Evolutionary conservation across 2,113 vertebrate species (phyloP), one percentile per base, ranked within the genome.

Genomic region (Scophthalmus maximus): DNA sequence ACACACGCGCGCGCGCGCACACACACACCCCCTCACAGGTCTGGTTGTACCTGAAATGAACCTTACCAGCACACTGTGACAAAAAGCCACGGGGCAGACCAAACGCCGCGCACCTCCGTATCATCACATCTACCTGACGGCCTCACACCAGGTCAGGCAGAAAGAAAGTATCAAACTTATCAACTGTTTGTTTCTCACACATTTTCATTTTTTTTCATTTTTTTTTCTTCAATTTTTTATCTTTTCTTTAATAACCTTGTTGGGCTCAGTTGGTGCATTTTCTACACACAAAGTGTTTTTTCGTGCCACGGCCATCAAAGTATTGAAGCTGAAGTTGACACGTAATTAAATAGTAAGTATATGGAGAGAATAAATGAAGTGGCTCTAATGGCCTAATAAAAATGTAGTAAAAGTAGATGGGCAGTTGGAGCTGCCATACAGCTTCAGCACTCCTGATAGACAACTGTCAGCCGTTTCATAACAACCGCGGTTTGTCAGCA

Each of bases 351-450:
- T 67, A 51, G 77, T 76, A 59, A 80, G 62, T 73, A 59, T 80
- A 59, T 62, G 78, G 76, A 74, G 73, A 76, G 78, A 63, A 76
- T 75, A 79, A 75, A 83, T 78, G 78, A 81, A 73, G 79, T 76
- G 76, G 51, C 60, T 79, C 80, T 82, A 82, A 89, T 68, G 68
- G 81, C 56, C 67, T 78, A 85, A 89, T 83, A 86, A 85, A 86
- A n/a, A 87, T 79, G 70, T 70, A 82, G 72, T 73, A 73, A 87
- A 87, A 76, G 73, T 55, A 71, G 76, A 85, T 55, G 83, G 78
- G 70, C 74, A 85, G 63, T 79, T 81, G 73, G 55, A n/a, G 73
- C 73, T 66, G 78, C 77, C 20, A 47, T 15, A n/a, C n/a, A 69
- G 78, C 73, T 71, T 10, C 53, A 51, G 68, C 40, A 20, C 49